Percentiles rank a stretch among this genome's conserved stretches.
Conservation (phyloP, 2,797 vertebrate genomes). For the Hydrolagus colliei region DNA sequence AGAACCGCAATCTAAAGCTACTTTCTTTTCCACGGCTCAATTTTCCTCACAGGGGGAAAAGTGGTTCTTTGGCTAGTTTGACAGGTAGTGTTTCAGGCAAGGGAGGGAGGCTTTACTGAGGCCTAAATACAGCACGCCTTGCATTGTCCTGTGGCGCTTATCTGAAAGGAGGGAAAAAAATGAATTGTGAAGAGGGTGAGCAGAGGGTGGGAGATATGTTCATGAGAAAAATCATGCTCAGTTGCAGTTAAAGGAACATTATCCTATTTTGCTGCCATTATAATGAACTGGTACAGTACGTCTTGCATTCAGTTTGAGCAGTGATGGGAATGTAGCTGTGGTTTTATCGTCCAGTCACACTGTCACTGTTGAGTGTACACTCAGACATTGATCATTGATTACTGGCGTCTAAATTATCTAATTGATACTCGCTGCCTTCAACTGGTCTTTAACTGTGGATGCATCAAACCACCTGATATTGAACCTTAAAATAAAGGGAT, state of each 20-base stretch:
- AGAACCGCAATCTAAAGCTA: constrained; percentile 75
- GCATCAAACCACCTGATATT: not conserved
- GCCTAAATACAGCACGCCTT: constrained; percentile 79
- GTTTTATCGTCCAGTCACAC: not conserved
- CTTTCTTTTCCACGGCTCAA: constrained; percentile 76
- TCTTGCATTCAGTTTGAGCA: not conserved
- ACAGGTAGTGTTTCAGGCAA: constrained; percentile 78
- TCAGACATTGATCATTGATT: constrained; percentile 5
- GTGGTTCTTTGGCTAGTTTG: constrained; percentile 66
- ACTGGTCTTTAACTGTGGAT: constrained; percentile 3
- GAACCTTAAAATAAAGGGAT: not conserved
- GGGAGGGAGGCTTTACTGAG: constrained; percentile 72
- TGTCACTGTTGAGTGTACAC: not conserved
- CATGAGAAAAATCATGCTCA: constrained; percentile 20
- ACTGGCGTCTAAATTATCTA: not conserved
- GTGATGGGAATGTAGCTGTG: not conserved
- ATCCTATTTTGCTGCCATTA: constrained; percentile 24
- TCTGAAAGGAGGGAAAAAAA: constrained; percentile 71
- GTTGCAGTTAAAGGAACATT: constrained; percentile 20
- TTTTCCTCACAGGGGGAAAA: constrained; percentile 70
- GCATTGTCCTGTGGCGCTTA: constrained; percentile 72
- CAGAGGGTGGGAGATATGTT: constrained; percentile 43
- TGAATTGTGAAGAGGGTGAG: constrained; percentile 80
- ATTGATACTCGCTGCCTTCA: constrained; percentile 9
- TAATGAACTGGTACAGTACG: not conserved